Evolutionary conservation across 2,888 invertebrate species (phyloP).

Genomic region (Conus canariensis): DNA sequence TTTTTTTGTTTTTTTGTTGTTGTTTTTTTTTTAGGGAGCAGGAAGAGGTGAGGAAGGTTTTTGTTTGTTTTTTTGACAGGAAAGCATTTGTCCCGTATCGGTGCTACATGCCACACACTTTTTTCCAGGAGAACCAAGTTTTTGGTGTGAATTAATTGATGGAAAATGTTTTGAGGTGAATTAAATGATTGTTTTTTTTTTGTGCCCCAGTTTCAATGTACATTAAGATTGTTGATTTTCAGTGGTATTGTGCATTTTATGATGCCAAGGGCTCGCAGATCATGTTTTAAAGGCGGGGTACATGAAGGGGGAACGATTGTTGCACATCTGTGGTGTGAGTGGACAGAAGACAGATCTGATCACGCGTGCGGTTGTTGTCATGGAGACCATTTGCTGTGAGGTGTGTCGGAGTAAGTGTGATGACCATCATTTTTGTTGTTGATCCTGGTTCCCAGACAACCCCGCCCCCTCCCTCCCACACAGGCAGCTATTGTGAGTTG

Average conservation of each 20-base stretch:
- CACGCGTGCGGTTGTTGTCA: neutral
- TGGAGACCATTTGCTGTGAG: neutral
- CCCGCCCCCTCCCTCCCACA: neutral
- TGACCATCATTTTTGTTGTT: neutral
- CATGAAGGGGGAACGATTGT: neutral
- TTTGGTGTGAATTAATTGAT: neutral
- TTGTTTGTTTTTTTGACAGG: too few relatives aligned
- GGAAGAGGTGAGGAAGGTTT: too few relatives aligned
- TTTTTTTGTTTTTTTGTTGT: too few relatives aligned
- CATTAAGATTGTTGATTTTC: neutral
- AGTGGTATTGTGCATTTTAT: neutral
- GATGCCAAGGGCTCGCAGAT: neutral
- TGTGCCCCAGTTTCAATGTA: neutral
- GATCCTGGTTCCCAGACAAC: neutral
- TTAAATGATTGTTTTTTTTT: neutral
- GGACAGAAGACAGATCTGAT: neutral
- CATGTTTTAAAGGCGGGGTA: neutral
- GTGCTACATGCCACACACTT: neutral
- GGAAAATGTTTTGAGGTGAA: neutral
- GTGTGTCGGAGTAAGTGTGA: neutral
- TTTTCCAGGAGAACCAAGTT: neutral
- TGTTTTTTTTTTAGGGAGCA: too few relatives aligned
- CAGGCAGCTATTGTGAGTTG: conserved; percentile 27
- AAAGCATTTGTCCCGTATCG: neutral
- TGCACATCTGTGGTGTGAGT: neutral